Conservation (phyloP, 1,140 invertebrate genomes). For the Drosophila saltans region DNA sequence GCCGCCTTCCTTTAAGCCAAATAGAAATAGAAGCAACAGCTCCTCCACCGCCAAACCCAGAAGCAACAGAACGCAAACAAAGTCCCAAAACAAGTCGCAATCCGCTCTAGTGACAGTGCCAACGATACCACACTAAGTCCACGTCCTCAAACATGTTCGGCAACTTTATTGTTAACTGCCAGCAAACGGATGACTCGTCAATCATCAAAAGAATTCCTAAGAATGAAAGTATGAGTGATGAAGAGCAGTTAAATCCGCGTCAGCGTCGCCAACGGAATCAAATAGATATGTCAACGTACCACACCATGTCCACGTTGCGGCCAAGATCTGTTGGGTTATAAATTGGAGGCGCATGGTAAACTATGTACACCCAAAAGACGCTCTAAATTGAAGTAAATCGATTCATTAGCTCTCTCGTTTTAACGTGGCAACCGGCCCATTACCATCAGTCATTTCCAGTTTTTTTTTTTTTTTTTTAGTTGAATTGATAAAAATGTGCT, state of each 20-base stretch:
- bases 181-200: conserved; percentile 14
- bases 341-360: conserved; percentile 47
- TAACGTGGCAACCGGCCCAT: neutral
- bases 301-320: conserved; percentile 87
- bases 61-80: neutral
- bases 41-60: neutral
- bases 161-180: neutral
- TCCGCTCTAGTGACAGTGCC: neutral
- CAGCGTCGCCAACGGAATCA: conserved; percentile 48
- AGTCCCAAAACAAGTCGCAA: neutral
- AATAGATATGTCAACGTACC: conserved; percentile 57
- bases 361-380: conserved; percentile 24
- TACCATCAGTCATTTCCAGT: neutral
- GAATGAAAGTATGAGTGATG: conserved; percentile 28
- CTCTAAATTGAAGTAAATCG: neutral
- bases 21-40: neutral
- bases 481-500: neutral
- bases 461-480: neutral
- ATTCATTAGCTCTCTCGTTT: neutral
- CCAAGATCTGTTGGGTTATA: conserved; percentile 56
- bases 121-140: neutral
- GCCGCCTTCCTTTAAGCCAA: conserved; percentile 44
- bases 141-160: neutral
- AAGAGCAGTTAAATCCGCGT: conserved; percentile 43
- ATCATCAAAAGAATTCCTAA: conserved; percentile 33